These are phyloP conservation scores for Gephyroberyx darwinii DNA, from an alignment of 2,797 vertebrate genomes.

Conservation along the genomic window DNA sequence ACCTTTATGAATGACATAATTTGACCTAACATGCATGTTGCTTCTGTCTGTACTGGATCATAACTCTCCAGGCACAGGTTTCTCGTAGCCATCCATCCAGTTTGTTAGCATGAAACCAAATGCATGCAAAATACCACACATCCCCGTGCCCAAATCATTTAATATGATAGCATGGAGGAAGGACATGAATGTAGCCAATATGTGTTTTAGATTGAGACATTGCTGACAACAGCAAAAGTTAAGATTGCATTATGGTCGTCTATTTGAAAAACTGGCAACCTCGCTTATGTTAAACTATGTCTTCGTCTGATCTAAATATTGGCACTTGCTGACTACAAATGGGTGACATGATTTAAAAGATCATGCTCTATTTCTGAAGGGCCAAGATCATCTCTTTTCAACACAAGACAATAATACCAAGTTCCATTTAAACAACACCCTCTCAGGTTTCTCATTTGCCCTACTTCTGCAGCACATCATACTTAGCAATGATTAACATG, in stretches of 20 bases:
- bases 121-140: conserved; percentile 20
- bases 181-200: conserved; percentile 5
- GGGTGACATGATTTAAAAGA: conserved; percentile 22
- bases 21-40: conserved; percentile 17
- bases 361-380: conserved; percentile 8
- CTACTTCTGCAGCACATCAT: background rate
- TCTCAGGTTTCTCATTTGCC: background rate
- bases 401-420: conserved; percentile 1
- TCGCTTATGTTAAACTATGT: conserved; percentile 45
- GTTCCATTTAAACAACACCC: conserved; percentile 14
- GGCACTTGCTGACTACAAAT: conserved; percentile 38
- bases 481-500: conserved; percentile 7
- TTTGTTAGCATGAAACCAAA: background rate
- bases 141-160: conserved; percentile 34
- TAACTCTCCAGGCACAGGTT: background rate
- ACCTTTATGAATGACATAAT: conserved; percentile 27
- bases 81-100: background rate
- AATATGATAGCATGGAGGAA: conserved; percentile 18
- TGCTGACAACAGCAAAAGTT: conserved; percentile 57
- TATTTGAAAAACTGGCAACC: conserved; percentile 54
- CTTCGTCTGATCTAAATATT: conserved; percentile 37
- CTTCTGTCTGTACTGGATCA: background rate
- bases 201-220: conserved; percentile 32
- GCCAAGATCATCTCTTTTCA: conserved; percentile 6
- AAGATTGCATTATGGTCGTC: conserved; percentile 56